phyloP scores from a whole-genome alignment of 2,113 vertebrate species.

The Myotis lucifugus region DNA sequence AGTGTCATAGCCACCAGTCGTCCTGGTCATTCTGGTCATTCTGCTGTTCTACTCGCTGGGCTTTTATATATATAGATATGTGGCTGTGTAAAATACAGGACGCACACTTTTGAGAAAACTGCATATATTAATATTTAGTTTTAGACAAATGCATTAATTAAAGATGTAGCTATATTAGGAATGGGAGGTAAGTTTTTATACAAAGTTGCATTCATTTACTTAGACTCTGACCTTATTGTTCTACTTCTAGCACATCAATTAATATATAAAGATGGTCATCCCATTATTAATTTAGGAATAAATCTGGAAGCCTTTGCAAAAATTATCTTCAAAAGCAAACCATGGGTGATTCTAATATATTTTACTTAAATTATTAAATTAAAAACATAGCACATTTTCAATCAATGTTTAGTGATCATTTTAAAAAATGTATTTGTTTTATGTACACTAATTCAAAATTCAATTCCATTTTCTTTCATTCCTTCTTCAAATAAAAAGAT shows the following conservation, averaged over 20 bases:
- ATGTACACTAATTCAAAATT: slow-evolving; percentile 28
- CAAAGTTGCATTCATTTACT: not conserved
- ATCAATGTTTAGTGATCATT: not conserved
- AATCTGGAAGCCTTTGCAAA: not conserved
- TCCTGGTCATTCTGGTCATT: no score
- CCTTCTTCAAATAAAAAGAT: not conserved
- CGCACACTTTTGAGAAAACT: not conserved
- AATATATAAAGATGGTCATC: not conserved
- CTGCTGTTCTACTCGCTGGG: no score
- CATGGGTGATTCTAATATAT: not conserved
- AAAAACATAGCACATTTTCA: not conserved
- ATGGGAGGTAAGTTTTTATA: not conserved
- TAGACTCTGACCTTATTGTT: not conserved
- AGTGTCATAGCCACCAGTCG: no score
- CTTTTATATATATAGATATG: no score
- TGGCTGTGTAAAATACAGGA: not conserved
- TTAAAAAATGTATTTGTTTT: slow-evolving; percentile 10
- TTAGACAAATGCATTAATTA: not conserved
- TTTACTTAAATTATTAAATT: slow-evolving; percentile 20
- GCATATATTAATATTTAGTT: not conserved
- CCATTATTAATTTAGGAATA: slow-evolving; percentile 1
- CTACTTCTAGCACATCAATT: not conserved
- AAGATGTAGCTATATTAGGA: not conserved
- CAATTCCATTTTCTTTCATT: not conserved
- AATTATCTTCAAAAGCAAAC: slow-evolving; percentile 24